A percentile compares a stretch with the other conserved stretches of the same genome.
Evolutionary conservation across 30 jellyfish, hydroid and myxozoan genomes (phyloP).

Genomic region (Cassiopea andromeda): DNA sequence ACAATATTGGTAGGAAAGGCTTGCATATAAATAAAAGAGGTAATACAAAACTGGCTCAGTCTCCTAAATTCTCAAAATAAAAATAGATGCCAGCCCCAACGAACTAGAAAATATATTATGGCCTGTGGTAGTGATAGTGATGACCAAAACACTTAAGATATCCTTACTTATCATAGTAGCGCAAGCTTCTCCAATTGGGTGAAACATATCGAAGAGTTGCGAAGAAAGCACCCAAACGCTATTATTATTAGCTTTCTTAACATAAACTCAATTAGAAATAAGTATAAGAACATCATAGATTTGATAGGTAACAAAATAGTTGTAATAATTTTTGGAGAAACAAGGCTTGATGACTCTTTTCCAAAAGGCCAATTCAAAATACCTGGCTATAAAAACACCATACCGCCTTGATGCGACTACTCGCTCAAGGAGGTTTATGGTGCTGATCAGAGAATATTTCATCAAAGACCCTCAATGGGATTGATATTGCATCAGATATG

Average conservation of each 20-base stretch:
- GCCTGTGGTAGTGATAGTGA: too few species aligned
- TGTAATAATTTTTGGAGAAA: constrained; percentile 24
- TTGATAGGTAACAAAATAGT: constrained; percentile 15
- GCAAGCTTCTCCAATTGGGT: too few species aligned
- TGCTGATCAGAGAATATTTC: constrained; percentile 9
- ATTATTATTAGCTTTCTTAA: neutral
- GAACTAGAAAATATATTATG: too few species aligned
- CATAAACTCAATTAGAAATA: neutral
- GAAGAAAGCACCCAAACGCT: too few species aligned
- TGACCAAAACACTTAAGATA: too few species aligned
- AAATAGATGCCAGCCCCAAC: too few species aligned
- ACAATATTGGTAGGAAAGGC: too few species aligned
- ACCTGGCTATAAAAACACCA: constrained; percentile 28
- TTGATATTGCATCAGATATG: constrained; percentile 34
- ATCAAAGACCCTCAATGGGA: constrained; percentile 25
- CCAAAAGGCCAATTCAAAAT: constrained; percentile 11
- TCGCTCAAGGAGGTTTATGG: constrained; percentile 21
- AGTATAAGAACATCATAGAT: neutral
- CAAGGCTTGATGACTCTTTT: constrained; percentile 17
- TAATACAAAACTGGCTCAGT: too few species aligned
- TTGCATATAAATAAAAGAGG: too few species aligned
- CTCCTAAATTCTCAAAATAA: too few species aligned
- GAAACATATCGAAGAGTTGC: too few species aligned
- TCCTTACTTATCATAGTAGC: too few species aligned
- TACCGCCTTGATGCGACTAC: constrained; percentile 18